These are phyloP conservation scores for Platysternon megacephalum DNA, from an alignment of 2,113 vertebrate species.

Conservation along the genomic window DNA sequence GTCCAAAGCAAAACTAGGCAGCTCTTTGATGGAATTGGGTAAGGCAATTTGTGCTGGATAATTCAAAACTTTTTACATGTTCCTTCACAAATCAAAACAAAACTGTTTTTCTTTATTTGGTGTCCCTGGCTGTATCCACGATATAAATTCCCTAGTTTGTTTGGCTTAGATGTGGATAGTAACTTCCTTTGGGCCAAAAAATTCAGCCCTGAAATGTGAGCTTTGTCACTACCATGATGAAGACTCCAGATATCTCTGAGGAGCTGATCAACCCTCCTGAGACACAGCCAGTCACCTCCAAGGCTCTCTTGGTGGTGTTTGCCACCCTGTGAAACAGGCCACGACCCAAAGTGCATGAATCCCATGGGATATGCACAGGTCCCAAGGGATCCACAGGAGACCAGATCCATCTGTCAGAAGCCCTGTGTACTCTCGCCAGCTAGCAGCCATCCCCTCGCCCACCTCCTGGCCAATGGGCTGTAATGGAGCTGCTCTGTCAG, in stretches of 20 bases:
- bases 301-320: background rate
- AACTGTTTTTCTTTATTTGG: slow-evolving; percentile 11
- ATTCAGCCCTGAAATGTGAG: background rate
- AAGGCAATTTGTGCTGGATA: slow-evolving; percentile 16
- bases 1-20: background rate
- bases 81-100: background rate
- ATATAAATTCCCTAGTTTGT: background rate
- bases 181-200: background rate
- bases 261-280: background rate
- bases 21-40: background rate
- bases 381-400: too few species aligned
- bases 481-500: background rate
- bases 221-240: background rate
- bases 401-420: background rate
- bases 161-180: background rate
- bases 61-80: slow-evolving; percentile 2
- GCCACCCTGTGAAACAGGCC: background rate
- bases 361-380: too few species aligned
- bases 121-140: background rate
- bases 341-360: background rate
- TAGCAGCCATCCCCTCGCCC: background rate
- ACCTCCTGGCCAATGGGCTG: background rate
- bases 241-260: fast-evolving
- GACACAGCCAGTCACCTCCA: background rate
- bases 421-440: background rate